A percentile compares a stretch with the other conserved stretches of the same genome.
These are phyloP conservation scores for Aphidius colemani DNA, from an alignment of 2,888 invertebrate species.

Conservation along the genomic window DNA sequence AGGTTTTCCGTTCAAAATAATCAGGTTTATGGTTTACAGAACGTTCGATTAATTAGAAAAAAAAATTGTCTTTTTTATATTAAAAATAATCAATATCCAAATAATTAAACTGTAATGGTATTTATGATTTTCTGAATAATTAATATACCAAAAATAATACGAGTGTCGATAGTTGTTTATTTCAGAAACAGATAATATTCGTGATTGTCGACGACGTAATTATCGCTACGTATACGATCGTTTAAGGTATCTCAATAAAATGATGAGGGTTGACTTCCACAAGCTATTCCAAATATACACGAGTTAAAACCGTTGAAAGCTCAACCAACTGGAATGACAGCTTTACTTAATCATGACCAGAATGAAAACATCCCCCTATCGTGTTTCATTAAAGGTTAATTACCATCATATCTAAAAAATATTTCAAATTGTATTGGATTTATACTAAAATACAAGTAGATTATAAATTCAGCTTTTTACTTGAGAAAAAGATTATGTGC, in stretches of 20 bases:
- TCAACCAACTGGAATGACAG: slow-evolving; percentile 25
- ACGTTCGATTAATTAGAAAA: slow-evolving; percentile 18
- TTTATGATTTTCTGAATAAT: not conserved
- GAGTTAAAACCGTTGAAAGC: slow-evolving; percentile 18
- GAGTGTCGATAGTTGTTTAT: slow-evolving; percentile 36
- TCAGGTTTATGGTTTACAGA: not conserved
- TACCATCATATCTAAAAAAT: not conserved
- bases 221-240: slow-evolving; percentile 17
- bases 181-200: too few species aligned
- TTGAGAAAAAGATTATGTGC: too few species aligned
- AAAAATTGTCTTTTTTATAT: slow-evolving; percentile 21
- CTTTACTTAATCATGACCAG: slow-evolving; percentile 17
- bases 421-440: too few species aligned
- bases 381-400: slow-evolving; percentile 20
- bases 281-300: not conserved
- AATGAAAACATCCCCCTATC: slow-evolving; percentile 1
- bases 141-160: slow-evolving; percentile 30
- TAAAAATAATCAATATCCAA: not conserved
- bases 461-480: too few species aligned
- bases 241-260: slow-evolving; percentile 6
- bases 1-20: slow-evolving; percentile 6
- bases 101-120: not conserved
- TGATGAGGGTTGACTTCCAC: slow-evolving; percentile 22
- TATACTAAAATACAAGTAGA: too few species aligned
- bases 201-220: slow-evolving; percentile 18